Evolutionary conservation across 2,888 invertebrate genomes (phyloP), one percentile per base, ranked within the genome.

Genomic region (Stenodera caucasica): DNA sequence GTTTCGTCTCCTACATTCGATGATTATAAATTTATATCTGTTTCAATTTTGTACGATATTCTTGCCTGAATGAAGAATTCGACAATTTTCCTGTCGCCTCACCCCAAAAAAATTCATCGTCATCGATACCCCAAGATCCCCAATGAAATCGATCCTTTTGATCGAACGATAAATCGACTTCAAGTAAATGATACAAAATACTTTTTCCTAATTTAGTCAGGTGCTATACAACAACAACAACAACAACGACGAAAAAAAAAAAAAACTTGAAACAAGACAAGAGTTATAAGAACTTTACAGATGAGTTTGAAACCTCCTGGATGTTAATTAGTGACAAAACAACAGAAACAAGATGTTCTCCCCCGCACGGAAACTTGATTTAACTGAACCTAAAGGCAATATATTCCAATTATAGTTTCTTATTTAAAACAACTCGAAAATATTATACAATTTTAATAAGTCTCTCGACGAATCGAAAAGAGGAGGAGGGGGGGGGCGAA

Each of bases 21-120:
- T n/a, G n/a, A n/a, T n/a, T n/a, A n/a, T n/a, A n/a, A n/a, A n/a
- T n/a, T n/a, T n/a, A n/a, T n/a, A n/a, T n/a, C n/a, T n/a, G n/a
- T n/a, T n/a, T n/a, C n/a, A n/a, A n/a, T n/a, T n/a, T n/a, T n/a
- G n/a, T n/a, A n/a, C n/a, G n/a, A n/a, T n/a, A n/a, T n/a, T n/a
- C n/a, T n/a, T n/a, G n/a, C n/a, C n/a, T n/a, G n/a, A n/a, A n/a
- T n/a, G n/a, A n/a, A n/a, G n/a, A n/a, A n/a, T n/a, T n/a, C n/a
- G n/a, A n/a, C n/a, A n/a, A n/a, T n/a, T n/a, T n/a, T n/a, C n/a
- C 68, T 70, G 72, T 72, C 76, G 75, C 74, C 73, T 73, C 70
- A 71, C 75, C 70, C n/a, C 35, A 35, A 14, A 12, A n/a, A n/a
- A n/a, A 35, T 35, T 14, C 14, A 1, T 2, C 11, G 40, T 40